A percentile compares a stretch with the other conserved stretches of the same genome.
These are phyloP conservation scores for Actinemys pallida DNA, from an alignment of 2,113 vertebrate species.

Conservation along the genomic window DNA sequence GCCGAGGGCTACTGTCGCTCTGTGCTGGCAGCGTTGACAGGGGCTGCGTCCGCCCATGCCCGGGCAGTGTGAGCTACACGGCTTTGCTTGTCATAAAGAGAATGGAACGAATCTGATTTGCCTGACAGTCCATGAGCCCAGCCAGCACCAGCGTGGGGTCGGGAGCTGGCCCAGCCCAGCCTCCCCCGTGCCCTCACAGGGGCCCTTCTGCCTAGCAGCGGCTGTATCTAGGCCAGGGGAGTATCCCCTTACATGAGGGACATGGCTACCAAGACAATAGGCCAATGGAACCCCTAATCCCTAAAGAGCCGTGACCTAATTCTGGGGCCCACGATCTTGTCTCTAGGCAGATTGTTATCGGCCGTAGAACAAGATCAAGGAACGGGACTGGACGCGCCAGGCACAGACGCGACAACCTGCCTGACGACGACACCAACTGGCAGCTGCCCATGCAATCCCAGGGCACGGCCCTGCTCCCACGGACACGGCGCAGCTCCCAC, in stretches of 20 bases:
- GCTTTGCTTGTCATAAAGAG: too few species aligned
- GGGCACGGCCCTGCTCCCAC: background rate
- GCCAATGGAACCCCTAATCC: slow-evolving; percentile 60
- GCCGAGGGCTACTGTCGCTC: too few species aligned
- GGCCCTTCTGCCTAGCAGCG: slow-evolving; percentile 64
- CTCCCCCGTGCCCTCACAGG: background rate
- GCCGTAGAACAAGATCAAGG: background rate
- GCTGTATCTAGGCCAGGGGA: background rate
- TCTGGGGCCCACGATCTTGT: slow-evolving; percentile 60
- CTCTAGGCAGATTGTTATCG: slow-evolving; percentile 65
- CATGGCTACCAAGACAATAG: background rate
- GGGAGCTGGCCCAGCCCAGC: background rate
- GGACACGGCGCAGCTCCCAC: background rate
- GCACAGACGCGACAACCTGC: background rate
- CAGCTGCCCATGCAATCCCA: background rate
- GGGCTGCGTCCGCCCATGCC: too few species aligned
- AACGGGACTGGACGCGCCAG: background rate
- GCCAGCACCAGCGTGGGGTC: too few species aligned
- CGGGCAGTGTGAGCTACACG: too few species aligned
- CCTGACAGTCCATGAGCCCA: too few species aligned
- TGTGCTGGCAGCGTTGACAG: too few species aligned
- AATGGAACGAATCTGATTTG: too few species aligned
- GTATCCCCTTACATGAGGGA: background rate
- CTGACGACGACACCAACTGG: slow-evolving; percentile 55
- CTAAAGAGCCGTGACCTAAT: slow-evolving; percentile 74